Conservation (phyloP, 1,140 invertebrate genomes). For the Caenorhabditis tropicalis region DNA sequence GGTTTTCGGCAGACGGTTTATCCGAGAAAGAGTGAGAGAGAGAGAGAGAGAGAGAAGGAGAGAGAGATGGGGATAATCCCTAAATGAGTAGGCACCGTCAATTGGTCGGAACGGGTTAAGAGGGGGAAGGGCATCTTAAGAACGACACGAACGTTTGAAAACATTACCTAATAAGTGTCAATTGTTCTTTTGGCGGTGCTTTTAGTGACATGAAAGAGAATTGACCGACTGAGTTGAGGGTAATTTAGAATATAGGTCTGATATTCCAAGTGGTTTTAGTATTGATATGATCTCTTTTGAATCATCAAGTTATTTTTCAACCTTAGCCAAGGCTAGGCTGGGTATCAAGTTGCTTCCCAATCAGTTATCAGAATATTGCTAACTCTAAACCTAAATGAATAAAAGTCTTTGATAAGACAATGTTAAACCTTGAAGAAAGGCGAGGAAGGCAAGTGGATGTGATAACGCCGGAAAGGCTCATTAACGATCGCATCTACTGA, state of each 20-base stretch:
- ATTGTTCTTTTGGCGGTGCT: not conserved
- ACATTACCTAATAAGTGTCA: slow-evolving; percentile 30
- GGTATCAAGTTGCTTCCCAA: too few relatives aligned
- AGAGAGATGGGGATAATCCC: not conserved
- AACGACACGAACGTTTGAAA: not conserved
- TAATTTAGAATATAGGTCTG: too few relatives aligned
- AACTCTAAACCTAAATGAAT: too few relatives aligned
- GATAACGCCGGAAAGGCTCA: not conserved
- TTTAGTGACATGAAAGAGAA: not conserved
- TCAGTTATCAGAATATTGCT: too few relatives aligned
- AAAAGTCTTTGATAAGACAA: not conserved
- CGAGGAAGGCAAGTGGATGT: slow-evolving; percentile 22
- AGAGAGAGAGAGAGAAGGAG: not conserved
- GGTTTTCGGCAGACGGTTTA: not conserved
- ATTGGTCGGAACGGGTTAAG: not conserved
- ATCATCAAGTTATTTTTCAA: too few relatives aligned
- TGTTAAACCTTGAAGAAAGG: not conserved
- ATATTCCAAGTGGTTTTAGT: too few relatives aligned
- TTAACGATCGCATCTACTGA: slow-evolving; percentile 24
- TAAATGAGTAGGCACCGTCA: not conserved
- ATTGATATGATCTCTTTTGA: too few relatives aligned
- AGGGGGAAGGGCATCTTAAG: not conserved
- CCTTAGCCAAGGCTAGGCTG: too few relatives aligned
- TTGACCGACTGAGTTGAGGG: too few relatives aligned
- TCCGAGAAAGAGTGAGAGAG: not conserved